Base-by-base conservation (phyloP, 2,113 vertebrate species). In the Sorex araneus region DNA sequence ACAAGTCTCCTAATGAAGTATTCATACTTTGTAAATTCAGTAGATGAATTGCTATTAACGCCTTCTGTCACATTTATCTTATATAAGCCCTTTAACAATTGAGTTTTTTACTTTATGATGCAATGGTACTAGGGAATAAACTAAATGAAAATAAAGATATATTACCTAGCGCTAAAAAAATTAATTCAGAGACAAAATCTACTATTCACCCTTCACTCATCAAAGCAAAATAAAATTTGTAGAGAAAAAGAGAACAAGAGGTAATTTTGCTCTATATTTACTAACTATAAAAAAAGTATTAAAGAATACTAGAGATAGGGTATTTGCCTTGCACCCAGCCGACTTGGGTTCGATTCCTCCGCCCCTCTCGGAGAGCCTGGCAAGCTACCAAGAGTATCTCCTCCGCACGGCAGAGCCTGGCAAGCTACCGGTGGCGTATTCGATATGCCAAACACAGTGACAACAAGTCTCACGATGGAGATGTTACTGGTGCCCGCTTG, bases 211-310 rank as follows among this genome's bases (percentile, higher is more conserved):
- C 10, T 6, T 11, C 25, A 43, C 19, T 21, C 10, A 16, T 71
- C 57, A 84, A 76, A 70, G 36, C 34, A 3, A 76, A 92, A 54
- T 32, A 30, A 28, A 74, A 87, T 70, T 89, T 28, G 60, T n/a
- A 43, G 2, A 57, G 43, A 47, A 89, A 89, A 84, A 66, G 67
- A 67, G 79, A 19, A 30, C 43, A 30, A 88, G 87, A 92, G 74
- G 1, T 47, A 75, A 85, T 36, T 87, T 79, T 64, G 34, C 75
- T 88, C 85, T 77, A 71, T 0, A 85, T 45, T 3, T 54, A 27
- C 18, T 25, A 69, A 81, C 2, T 40, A 27, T 21, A 82, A 57
- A 87, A 79, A 16, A 86, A 80, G 66, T n/a, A 66, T 34, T 8
- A 57, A 0, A 23, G 18, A 54, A 4, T 69, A 11, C 3, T 27